Evolutionary conservation across 2,113 vertebrate species (phyloP).

Genomic region (Dromas ardeola): DNA sequence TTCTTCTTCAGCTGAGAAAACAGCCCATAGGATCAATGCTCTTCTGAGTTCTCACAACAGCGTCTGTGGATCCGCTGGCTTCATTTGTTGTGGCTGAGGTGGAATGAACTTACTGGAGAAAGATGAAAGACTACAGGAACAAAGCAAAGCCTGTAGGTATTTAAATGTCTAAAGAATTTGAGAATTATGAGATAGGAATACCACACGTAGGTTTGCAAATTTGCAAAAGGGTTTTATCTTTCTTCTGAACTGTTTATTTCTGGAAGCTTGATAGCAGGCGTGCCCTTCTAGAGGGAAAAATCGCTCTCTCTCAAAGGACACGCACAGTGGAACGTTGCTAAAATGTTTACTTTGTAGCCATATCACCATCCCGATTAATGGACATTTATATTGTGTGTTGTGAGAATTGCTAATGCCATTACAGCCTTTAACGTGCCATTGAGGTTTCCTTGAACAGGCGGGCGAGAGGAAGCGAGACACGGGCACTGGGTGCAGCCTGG

Average conservation of each 20-base stretch:
- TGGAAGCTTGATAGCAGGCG: background rate
- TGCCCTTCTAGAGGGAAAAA: background rate
- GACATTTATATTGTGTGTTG: background rate
- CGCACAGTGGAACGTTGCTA: background rate
- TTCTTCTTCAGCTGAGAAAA: background rate
- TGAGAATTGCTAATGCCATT: background rate
- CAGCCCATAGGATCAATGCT: background rate
- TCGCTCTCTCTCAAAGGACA: background rate
- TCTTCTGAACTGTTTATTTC: background rate
- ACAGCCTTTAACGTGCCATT: background rate
- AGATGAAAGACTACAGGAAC: background rate
- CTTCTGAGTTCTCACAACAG: background rate
- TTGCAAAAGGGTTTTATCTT: background rate
- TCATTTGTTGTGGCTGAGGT: background rate
- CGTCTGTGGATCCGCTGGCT: background rate
- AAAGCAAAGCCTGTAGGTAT: background rate
- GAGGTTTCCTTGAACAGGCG: background rate
- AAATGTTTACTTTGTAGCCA: background rate
- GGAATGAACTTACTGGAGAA: background rate
- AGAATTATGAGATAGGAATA: background rate
- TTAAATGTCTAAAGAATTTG: background rate
- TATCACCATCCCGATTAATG: background rate
- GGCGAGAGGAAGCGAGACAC: background rate
- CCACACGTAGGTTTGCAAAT: accelerated
- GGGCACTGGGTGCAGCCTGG: background rate